phyloP scores from a whole-genome alignment of 2,888 invertebrate species.

The Diplolepis rosae region DNA sequence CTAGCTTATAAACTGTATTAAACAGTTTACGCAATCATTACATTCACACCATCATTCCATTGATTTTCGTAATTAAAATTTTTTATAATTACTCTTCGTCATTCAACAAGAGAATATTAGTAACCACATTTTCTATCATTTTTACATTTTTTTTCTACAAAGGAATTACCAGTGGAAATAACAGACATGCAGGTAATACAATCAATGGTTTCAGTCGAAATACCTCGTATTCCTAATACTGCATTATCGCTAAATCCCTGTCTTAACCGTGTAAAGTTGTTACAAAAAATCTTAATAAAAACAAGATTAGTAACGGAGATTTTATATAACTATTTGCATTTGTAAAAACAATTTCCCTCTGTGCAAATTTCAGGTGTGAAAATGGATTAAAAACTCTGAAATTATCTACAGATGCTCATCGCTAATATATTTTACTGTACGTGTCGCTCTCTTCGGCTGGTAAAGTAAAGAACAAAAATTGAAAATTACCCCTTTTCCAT shows the following conservation, averaged over 20 bases:
- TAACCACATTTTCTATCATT: background rate
- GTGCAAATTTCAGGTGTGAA: constrained; percentile 19
- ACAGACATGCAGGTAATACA: constrained; percentile 16
- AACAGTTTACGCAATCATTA: constrained; percentile 16
- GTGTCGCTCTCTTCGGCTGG: background rate
- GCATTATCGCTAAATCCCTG: constrained; percentile 26
- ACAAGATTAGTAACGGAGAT: constrained; percentile 11
- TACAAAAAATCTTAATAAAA: constrained; percentile 20
- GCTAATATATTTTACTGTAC: constrained; percentile 8
- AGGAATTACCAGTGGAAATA: background rate
- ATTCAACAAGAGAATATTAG: constrained; percentile 6
- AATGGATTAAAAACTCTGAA: constrained; percentile 10
- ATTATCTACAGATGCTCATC: constrained; percentile 1
- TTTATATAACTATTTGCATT: background rate
- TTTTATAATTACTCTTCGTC: constrained; percentile 7
- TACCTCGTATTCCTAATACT: constrained; percentile 22
- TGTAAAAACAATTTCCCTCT: constrained; percentile 8
- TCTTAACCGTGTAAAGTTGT: constrained; percentile 6
- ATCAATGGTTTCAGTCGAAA: constrained; percentile 7
- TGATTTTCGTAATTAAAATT: constrained; percentile 18
- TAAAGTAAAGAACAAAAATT: background rate
- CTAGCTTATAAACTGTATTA: background rate
- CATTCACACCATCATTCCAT: constrained; percentile 8
- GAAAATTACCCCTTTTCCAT: background rate
- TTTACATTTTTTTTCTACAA: background rate